These are phyloP conservation scores for Cordilura impudica DNA, from an alignment of 2,888 invertebrate species.

Conservation along the genomic window DNA sequence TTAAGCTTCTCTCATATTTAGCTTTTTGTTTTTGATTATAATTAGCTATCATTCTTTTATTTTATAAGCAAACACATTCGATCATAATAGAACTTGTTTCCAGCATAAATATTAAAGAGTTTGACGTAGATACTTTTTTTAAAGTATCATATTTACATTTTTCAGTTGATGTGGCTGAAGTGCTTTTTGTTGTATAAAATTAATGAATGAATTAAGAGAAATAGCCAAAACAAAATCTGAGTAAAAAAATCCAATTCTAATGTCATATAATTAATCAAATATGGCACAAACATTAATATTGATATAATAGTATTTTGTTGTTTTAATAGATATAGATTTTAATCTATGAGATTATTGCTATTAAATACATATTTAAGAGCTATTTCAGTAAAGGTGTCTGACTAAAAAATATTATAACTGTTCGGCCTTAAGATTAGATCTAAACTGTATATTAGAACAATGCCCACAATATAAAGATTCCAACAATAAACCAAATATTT, in stretches of 20 bases:
- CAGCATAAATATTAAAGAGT: not conserved
- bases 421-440: no score
- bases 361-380: no score
- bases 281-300: not conserved
- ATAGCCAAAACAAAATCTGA: not conserved
- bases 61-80: constrained; percentile 4
- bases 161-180: not conserved
- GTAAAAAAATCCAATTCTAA: constrained; percentile 7
- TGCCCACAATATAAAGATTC: no score
- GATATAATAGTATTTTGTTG: not conserved
- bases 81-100: constrained; percentile 40
- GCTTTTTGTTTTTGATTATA: not conserved
- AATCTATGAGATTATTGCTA: not conserved
- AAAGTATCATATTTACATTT: not conserved
- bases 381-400: no score
- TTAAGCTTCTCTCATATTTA: constrained; percentile 14
- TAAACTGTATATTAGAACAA: no score
- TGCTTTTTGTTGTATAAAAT: constrained; percentile 36
- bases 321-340: not conserved
- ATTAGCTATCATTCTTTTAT: constrained; percentile 10
- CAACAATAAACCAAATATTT: no score
- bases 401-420: no score
- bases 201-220: constrained; percentile 41
- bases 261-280: constrained; percentile 29
- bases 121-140: constrained; percentile 17